Evolutionary conservation across 2,888 invertebrate genomes (phyloP), one percentile per base, ranked within the genome.

Genomic region (Gerris lacustris): DNA sequence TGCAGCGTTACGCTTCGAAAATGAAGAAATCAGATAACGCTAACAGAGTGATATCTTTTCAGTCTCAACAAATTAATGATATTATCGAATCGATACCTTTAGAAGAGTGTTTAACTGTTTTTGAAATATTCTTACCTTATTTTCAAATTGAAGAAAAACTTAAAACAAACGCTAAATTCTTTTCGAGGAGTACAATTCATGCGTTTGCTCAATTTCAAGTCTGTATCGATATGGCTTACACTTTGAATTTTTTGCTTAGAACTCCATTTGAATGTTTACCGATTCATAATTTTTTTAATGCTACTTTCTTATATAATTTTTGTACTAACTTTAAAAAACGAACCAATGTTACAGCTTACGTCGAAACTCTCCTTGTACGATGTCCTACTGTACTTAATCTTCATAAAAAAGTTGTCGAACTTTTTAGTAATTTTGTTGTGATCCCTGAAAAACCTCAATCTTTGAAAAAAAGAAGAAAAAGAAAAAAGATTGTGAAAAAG

Each of bases 281-380:
- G 62, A 83, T 88, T 77, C 84, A 84, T n/a, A 85, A 86, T 76
- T 82, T 86, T 73, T 90, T 85, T 75, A 88, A 90, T 79, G 91
- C 92, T 0, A 88, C 90, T 0, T 87, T 91, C 79, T 79, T 89
- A 0, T 92, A 91, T 76, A 92, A 92, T 81, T 80, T 89, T 44
- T 86, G 86, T 72, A 80, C 81, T 45, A 85, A 86, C 79, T 82
- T 91, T 67, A 84, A 84, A 73, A 83, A 82, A 73, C 84, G 88
- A 43, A 73, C 78, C 0, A 83, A 87, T 76, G 80, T 87, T 0
- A 79, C 81, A 44, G 77, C 77, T 63, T 88, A 86, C 77, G 78
- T 89, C 2, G 80, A 82, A 67, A 67, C 73, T 44, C 70, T 78
- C 6, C 75, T 83, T 18, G 72, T 76, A 72, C 73, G 78, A 70